Evolutionary conservation across 2,113 vertebrate species (phyloP), one percentile per base, ranked within the genome.

Genomic region (Aramus guarauna): DNA sequence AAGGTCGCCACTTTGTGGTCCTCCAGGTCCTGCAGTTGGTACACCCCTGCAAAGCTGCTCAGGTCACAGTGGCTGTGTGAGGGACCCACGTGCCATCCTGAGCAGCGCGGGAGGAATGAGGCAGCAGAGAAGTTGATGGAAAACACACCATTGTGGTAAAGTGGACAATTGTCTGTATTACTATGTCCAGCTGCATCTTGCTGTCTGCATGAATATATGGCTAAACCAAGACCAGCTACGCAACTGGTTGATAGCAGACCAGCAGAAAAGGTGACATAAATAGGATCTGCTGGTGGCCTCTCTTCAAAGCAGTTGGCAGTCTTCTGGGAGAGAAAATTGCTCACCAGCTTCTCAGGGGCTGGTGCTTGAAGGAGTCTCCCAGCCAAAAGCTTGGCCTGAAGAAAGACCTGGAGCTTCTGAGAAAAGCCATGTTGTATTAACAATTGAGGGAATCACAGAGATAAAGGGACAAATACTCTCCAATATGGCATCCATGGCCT

Each of bases 311-410:
- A 58, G n/a, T 8, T 73, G 45, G 43, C 20, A 48, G 34, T 22
- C 20, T 37, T 12, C 16, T 34, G 19, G 36, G 53, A 78, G 20
- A 68, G 11, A 34, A 79, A 30, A 34, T 39, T 58, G 12, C 36
- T 43, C 39, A 63, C 45, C 34, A 36, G 34, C 13, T 94, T 75
- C 74, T 71, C 24, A 26, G 47, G n/a, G 17, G 15, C 36, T 64
- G 62, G 34, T 0, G 1, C 13, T 14, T 2, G 0, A 30, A 8
- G 1, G 10, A 81, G 34, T 32, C 17, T 74, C 37, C 34, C 43
- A 58, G 3, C 8, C 4, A 9, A 47, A 87, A 82, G 21, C 6
- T 23, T 1, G 5, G 43, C 21, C 66, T 86, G 56, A 53, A 16
- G 39, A 85, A 68, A 77, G 63, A 85, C 18, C 9, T 12, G 12